Evolutionary conservation across 2,888 invertebrate species (phyloP), one percentile per base, ranked within the genome.

Genomic region (Falcaria lacertinaria): DNA sequence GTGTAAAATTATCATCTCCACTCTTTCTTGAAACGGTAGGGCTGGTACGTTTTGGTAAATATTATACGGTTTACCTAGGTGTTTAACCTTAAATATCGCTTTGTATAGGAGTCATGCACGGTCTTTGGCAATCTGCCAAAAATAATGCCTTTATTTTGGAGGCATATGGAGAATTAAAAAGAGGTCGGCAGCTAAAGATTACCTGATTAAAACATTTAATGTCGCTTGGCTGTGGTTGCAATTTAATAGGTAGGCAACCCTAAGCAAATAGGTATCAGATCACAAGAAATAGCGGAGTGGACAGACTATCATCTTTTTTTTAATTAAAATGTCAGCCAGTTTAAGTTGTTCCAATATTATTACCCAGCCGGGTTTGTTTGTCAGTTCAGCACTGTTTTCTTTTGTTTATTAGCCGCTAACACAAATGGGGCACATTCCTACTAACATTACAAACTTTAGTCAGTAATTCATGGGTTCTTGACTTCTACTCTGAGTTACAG

Each of bases 241-340:
- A 7, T 4, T 11, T 8, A 6, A 33, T 41, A 19, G 15, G 15
- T 28, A 16, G 22, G 25, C 34, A 36, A 44, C 67, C 70, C 65
- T 69, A 43, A 47, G 14, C 38, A 57, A 22, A 61, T 63, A 62
- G 55, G 58, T 71, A 70, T 60, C 57, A 53, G 57, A 51, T 52
- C 55, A 52, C 54, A 59, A 59, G 60, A 64, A 61, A 65, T 57
- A 60, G 62, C 52, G 53, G 52, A 60, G 62, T 51, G 53, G 52
- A 57, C 59, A 52, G 58, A 63, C 67, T 64, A 69, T 70, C 69
- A 74, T 80, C 69, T 68, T 80, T 80, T 80, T 82, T 74, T 65
- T 66, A 77, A 73, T 73, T 67, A 65, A 84, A 87, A 87, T 87
- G 85, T 85, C 86, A 87, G 75, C 71, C 63, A 28, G 63, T 66